Conservation (phyloP, 2,888 invertebrate species). For the Xanthia togata region DNA sequence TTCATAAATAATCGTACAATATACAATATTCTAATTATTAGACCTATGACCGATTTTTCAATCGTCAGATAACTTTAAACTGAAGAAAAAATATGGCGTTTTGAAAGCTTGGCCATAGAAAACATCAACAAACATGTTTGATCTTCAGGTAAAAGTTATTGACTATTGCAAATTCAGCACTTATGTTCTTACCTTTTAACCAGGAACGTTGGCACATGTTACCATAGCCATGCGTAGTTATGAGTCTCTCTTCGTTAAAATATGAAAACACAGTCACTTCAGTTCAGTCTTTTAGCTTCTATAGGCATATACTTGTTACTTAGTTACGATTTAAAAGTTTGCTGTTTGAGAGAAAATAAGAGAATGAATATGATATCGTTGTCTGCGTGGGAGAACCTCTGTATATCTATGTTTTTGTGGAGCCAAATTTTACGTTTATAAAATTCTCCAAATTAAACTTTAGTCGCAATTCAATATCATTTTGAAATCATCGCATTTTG, state of each 20-base stretch:
- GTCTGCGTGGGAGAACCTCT: slow-evolving; percentile 24
- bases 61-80: no score
- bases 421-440: background rate
- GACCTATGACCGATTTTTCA: no score
- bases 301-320: slow-evolving; percentile 47
- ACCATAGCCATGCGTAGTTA: slow-evolving; percentile 76
- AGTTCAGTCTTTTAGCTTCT: slow-evolving; percentile 68
- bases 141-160: no score
- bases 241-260: slow-evolving; percentile 71
- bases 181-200: slow-evolving; percentile 78
- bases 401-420: background rate
- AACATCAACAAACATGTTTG: no score
- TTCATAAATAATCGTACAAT: no score
- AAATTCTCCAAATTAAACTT: slow-evolving; percentile 1
- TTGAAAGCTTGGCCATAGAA: no score
- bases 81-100: no score
- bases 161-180: no score
- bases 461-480: background rate
- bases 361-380: slow-evolving; percentile 5
- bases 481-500: no score
- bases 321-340: slow-evolving; percentile 35
- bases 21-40: no score
- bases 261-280: slow-evolving; percentile 69
- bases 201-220: slow-evolving; percentile 80
- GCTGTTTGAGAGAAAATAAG: slow-evolving; percentile 38